Base-by-base conservation (phyloP, 2,113 vertebrate species). In the Thalassoma bifasciatum region DNA sequence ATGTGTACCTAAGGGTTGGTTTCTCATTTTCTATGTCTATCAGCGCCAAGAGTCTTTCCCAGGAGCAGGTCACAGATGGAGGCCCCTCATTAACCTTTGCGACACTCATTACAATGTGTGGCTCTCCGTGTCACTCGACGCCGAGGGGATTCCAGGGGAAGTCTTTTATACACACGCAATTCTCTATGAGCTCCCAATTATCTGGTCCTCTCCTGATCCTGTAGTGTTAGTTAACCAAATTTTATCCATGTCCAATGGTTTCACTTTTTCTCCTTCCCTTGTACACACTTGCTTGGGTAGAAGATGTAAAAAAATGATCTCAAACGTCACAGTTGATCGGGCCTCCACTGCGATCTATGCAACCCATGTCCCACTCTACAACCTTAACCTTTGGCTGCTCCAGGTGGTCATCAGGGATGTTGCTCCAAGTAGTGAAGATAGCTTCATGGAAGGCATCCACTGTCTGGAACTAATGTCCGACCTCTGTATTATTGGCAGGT, bases 71-170 rank as follows among this genome's bases (percentile, higher is more conserved):
- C 37, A 30, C 52, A 9, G 21, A 57, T 58, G 72, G 70, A 84
- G 23, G 64, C 69, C 64, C 66, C 85, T 86, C 83, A 89, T 91
- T 92, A 91, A 91, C 90, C 90, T 90, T 54, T 62, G 82, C 46
- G 74, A 76, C 79, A 78, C 70, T 78, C 77, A 81, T 83, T 81
- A 82, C 77, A 70, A 44, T 46, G 75, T 77, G 63, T 50, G 60
- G 80, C 63, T 80, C 30, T 38, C 42, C 0, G 44, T 65, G 83
- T 79, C 63, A 49, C 10, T 53, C n/a, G 52, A 71, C 56, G 49
- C 62, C 34, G 61, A 53, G 62, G 82, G 49, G 52, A 81, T 67
- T 85, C 80, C 66, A 14, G 10, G 46, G 60, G 40, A 72, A 47
- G 57, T 53, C 57, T 58, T 26, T 50, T 19, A 44, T 8, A 22